Base-by-base conservation (phyloP, 2,888 invertebrate species). In the Cylindroiulus punctatus region DNA sequence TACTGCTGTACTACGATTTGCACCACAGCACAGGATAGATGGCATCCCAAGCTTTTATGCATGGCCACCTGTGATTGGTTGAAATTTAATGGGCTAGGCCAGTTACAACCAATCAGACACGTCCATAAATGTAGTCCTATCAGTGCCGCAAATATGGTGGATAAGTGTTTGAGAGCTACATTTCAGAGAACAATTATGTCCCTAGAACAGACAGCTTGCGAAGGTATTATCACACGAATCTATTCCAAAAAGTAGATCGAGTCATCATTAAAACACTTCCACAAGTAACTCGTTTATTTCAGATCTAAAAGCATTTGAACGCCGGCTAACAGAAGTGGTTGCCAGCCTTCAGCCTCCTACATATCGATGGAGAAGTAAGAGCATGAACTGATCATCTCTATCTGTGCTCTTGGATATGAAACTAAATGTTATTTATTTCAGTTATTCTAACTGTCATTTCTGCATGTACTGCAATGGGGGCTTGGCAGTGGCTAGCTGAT, bases 291-390 rank as follows among this genome's bases (percentile, higher is more conserved):
- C 82, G 5, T 19, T 32, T 14, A 42, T 86, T 84, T 65, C 83
- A 88, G 99, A 99, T 93, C 93, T 99, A 89, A 99, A 98, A 92
- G 98, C 98, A 65, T 99, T 99, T 91, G 99, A 99, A 92, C 94
- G 98, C 88, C 94, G 99, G 86, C 92, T 99, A 36, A 99, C 98
- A 0, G 99, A 99, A 93, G 98, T 99, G 22, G 98, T 99, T 90
- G 95, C 96, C 89, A 97, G 97, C 90, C 93, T 98, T 89, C 97
- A 98, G 90, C 99, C 99, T 52, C 95, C 97, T 84, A 98, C 98
- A 86, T 94, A 95, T 89, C 94, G 98, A 92, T 99, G 99, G 99
- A 94, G 32, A 32, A 76, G 76, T 85, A 85, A 85, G 12, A 12
- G 0, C 19, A 19, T 76, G 0, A 65, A 26, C 81, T 14, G 32